Conservation (phyloP, 1,140 invertebrate species). For the Vanessa tameamea region DNA sequence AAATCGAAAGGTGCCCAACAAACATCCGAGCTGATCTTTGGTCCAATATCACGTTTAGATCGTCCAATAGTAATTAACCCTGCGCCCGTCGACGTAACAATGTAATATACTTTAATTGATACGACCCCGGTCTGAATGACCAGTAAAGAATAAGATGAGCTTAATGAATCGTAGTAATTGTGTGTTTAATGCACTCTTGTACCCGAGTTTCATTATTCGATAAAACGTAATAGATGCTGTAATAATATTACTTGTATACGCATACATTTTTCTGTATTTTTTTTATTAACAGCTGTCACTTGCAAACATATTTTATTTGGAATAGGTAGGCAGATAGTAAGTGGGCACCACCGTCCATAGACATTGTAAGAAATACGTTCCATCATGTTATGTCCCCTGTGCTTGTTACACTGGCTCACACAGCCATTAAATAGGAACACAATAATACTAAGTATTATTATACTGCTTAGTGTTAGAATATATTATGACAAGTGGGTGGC, state of each 20-base stretch:
- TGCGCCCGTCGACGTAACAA: slow-evolving; percentile 59
- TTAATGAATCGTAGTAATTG: slow-evolving; percentile 49
- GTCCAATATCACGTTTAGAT: slow-evolving; percentile 65
- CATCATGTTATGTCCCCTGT: too few relatives aligned
- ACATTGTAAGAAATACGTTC: too few relatives aligned
- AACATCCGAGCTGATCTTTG: slow-evolving; percentile 48
- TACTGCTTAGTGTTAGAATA: too few relatives aligned
- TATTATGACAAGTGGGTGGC: too few relatives aligned
- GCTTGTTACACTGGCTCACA: too few relatives aligned
- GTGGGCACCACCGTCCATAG: too few relatives aligned
- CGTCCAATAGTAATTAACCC: slow-evolving; percentile 74
- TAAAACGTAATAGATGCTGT: neutral
- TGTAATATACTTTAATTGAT: slow-evolving; percentile 76
- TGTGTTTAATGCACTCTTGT: slow-evolving; percentile 11
- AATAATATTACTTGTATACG: neutral
- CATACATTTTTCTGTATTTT: too few relatives aligned
- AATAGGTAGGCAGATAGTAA: too few relatives aligned
- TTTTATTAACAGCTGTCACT: too few relatives aligned
- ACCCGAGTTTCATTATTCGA: neutral
- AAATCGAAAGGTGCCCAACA: slow-evolving; percentile 50
- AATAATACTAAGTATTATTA: too few relatives aligned
- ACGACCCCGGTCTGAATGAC: slow-evolving; percentile 57
- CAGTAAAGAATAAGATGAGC: slow-evolving; percentile 43
- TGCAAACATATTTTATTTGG: too few relatives aligned
- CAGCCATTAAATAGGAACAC: too few relatives aligned